These are phyloP conservation scores for Scopus umbretta DNA, from an alignment of 2,113 vertebrate species.

Conservation along the genomic window DNA sequence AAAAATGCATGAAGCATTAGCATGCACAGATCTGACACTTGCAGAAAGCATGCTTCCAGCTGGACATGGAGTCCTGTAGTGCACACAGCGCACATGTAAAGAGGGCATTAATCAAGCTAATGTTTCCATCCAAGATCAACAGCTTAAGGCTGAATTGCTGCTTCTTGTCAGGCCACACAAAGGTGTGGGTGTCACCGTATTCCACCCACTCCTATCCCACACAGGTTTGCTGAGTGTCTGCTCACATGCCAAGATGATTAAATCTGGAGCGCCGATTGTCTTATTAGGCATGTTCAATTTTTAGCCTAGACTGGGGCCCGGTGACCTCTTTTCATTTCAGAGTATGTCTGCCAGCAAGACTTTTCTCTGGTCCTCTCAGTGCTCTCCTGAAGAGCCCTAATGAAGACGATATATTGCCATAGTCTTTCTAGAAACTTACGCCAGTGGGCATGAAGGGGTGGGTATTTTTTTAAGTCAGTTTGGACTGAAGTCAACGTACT, in stretches of 20 bases:
- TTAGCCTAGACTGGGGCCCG: background rate
- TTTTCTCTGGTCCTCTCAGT: background rate
- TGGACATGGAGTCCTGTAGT: background rate
- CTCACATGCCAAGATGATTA: background rate
- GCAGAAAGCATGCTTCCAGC: background rate
- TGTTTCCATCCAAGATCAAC: slow-evolving; percentile 1
- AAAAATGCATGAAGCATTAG: background rate
- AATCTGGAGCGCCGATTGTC: background rate
- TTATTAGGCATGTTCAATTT: background rate
- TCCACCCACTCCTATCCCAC: slow-evolving; percentile 22
- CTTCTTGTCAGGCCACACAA: background rate
- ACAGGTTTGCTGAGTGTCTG: background rate
- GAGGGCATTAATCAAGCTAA: background rate
- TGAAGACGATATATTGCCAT: background rate
- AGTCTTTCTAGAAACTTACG: background rate
- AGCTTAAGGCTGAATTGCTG: background rate
- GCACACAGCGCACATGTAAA: background rate
- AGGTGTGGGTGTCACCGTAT: background rate
- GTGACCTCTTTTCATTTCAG: background rate
- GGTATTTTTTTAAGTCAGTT: background rate
- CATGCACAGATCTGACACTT: background rate
- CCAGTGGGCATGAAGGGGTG: background rate
- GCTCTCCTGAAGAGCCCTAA: background rate
- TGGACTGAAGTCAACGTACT: background rate
- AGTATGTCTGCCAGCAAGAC: background rate